Conservation (phyloP, 2,113 vertebrate genomes). For the Engystomops pustulosus region DNA sequence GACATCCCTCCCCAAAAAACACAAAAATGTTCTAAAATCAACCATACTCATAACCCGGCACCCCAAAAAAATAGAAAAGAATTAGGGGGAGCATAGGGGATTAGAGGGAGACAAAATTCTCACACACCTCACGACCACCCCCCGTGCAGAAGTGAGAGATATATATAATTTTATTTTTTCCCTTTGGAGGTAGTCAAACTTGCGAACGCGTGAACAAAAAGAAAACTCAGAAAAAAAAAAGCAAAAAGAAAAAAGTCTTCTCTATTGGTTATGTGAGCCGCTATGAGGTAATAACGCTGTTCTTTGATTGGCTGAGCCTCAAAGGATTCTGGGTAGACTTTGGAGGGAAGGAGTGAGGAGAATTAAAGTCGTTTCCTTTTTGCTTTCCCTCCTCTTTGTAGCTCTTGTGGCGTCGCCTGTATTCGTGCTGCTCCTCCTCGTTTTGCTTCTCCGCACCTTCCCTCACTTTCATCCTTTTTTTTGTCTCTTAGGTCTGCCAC, state of each 20-base stretch:
- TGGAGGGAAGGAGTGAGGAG: constrained; percentile 47
- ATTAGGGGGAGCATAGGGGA: constrained; percentile 17
- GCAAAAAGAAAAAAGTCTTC: constrained; percentile 46
- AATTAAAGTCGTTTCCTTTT: constrained; percentile 14
- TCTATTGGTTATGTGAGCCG: constrained; percentile 60
- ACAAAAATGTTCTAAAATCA: constrained; percentile 45
- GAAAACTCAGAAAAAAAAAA: constrained; percentile 33
- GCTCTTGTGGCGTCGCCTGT: constrained; percentile 8
- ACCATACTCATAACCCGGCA: constrained; percentile 33
- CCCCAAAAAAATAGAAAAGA: constrained; percentile 33
- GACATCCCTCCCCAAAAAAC: constrained; percentile 21
- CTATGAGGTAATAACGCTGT: constrained; percentile 60
- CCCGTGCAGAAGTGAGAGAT: constrained; percentile 53
- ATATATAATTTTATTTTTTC: constrained; percentile 55
- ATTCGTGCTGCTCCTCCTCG: constrained; percentile 6
- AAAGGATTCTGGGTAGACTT: constrained; percentile 55
- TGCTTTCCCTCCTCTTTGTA: constrained; percentile 10
- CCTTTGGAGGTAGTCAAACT: constrained; percentile 59
- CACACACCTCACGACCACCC: constrained; percentile 24
- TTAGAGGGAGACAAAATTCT: constrained; percentile 40
- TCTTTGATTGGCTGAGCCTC: constrained; percentile 60
- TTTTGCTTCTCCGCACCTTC: constrained; percentile 31
- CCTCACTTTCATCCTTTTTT: constrained; percentile 37
- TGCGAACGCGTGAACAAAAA: constrained; percentile 57
- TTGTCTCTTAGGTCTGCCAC: constrained; percentile 20